A percentile compares a stretch with the other conserved stretches of the same genome.
phyloP scores from a whole-genome alignment of 2,113 vertebrate species.

The Colistium nudipinnis region DNA sequence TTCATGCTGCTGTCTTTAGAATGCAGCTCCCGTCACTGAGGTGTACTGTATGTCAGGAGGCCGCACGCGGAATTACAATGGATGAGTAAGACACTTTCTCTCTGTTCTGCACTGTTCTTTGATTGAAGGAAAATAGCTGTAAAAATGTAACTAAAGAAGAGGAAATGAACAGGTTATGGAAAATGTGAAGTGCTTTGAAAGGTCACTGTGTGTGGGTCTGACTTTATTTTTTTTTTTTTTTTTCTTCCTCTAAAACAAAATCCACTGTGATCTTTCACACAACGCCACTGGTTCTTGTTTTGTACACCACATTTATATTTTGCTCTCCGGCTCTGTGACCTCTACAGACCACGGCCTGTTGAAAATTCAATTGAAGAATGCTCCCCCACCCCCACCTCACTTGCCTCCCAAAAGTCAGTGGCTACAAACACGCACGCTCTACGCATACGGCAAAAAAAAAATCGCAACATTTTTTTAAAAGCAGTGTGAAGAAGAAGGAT shows the following conservation, averaged over 20 bases:
- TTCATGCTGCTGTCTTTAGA: constrained; percentile 52
- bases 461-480: too few species aligned
- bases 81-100: not conserved
- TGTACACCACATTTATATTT: too few species aligned
- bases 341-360: constrained; percentile 39
- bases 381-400: constrained; percentile 1
- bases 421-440: constrained; percentile 3
- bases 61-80: constrained; percentile 21
- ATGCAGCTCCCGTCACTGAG: constrained; percentile 52
- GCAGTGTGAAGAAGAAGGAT: constrained; percentile 29
- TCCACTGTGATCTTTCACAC: not conserved
- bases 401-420: too few species aligned
- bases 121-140: constrained; percentile 32
- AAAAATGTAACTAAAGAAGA: constrained; percentile 31
- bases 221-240: constrained; percentile 27
- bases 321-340: constrained; percentile 26
- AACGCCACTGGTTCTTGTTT: too few species aligned
- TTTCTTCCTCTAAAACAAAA: too few species aligned
- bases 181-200: constrained; percentile 60
- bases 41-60: constrained; percentile 26
- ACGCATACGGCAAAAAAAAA: constrained; percentile 9
- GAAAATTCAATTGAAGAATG: constrained; percentile 59
- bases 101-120: constrained; percentile 1
- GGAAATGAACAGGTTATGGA: constrained; percentile 31
- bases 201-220: constrained; percentile 50